Evolutionary conservation across 1,140 invertebrate genomes (phyloP), one percentile per base, ranked within the genome.

Genomic region (Euwallacea similis): DNA sequence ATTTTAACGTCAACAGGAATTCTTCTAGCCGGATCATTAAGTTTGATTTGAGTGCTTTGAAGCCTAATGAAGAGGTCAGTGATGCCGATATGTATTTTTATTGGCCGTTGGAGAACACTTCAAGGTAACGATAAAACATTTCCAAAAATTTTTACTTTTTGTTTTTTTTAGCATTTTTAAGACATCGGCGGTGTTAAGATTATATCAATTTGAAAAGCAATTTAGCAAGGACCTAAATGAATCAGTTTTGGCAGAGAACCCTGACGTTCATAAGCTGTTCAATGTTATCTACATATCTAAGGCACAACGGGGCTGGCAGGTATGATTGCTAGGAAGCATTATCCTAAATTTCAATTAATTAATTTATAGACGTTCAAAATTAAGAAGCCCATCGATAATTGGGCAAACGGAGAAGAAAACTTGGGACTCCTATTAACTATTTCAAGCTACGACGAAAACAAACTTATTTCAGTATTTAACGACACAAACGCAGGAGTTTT

Each of bases 231-330:
- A 73, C 0, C 42, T 71, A 7, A 78, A 78, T 44, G 78, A 76
- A 53, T 74, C 73, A 7, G 46, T 68, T 60, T 61, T 72, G 13
- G n/a, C 62, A 2, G 67, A 70, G 13, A 79, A 78, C 74, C 78
- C 78, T 0, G 78, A 79, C 64, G 58, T 75, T 56, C 78, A 79
- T 58, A 78, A 78, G 60, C 47, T 79, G 16, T 75, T 79, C 11
- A 79, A 79, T 60, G 76, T 79, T 21, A 79, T 79, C 61, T 79
- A 79, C 55, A 66, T 77, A 7, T 79, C 73, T 0, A 76, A 78
- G 63, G 75, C 74, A 10, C 73, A 79, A 66, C 76, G 65, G 42
- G 76, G 76, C 11, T 79, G 78, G 78, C 78, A 79, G 73, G 78
- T 78, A 74, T 65, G 54, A 2, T 1, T 16, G 2, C 9, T 7